phyloP scores from a whole-genome alignment of 1,140 invertebrate species.

The Venturia canescens region DNA sequence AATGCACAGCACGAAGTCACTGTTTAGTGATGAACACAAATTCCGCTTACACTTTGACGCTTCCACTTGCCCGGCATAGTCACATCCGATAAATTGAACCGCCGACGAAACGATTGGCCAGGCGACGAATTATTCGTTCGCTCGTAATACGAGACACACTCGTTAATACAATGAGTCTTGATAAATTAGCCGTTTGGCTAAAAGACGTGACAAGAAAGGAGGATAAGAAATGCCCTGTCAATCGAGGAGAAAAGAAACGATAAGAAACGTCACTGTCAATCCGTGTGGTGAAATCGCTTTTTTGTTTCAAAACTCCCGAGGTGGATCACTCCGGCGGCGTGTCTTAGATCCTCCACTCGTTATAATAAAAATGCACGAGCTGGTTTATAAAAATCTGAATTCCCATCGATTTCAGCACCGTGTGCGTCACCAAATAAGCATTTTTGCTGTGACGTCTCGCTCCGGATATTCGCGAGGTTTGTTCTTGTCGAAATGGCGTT shows the following conservation, averaged over 20 bases:
- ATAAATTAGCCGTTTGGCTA: not conserved
- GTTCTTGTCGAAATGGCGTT: too few species aligned
- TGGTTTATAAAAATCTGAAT: too few species aligned
- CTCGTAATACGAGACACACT: not conserved
- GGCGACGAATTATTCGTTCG: not conserved
- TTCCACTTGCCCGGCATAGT: not conserved
- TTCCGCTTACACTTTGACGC: not conserved
- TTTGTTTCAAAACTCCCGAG: not conserved
- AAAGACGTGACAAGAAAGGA: conserved; percentile 16
- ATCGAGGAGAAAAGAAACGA: too few species aligned
- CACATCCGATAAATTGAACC: not conserved
- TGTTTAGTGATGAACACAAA: not conserved
- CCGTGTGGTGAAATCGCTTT: not conserved
- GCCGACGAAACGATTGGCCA: not conserved
- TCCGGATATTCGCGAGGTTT: too few species aligned
- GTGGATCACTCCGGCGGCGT: too few species aligned
- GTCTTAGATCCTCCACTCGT: too few species aligned
- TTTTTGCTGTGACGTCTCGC: too few species aligned
- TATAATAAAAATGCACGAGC: too few species aligned
- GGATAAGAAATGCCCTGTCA: not conserved
- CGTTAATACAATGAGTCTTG: conserved; percentile 3
- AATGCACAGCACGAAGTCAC: not conserved
- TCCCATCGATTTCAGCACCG: too few species aligned
- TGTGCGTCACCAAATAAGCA: too few species aligned
- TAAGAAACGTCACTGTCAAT: not conserved